phyloP scores from a whole-genome alignment of 2,797 vertebrate species.

The Myotis planiceps region DNA sequence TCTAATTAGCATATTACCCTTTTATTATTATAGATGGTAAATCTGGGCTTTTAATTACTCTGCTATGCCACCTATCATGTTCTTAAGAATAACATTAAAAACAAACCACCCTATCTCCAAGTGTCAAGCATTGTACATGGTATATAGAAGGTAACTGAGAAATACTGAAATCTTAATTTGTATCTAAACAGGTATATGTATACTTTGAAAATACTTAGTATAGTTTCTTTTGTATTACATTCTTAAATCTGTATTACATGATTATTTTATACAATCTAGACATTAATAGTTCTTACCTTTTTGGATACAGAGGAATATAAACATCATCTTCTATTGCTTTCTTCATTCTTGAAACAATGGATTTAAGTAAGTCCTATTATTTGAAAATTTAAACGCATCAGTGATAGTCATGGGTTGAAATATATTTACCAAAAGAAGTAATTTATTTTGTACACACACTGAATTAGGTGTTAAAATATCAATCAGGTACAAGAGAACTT shows the following conservation, averaged over 20 bases:
- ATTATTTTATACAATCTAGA: background rate
- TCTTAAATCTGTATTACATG: background rate
- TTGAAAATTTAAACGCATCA: slow-evolving; percentile 59
- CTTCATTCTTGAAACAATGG: slow-evolving; percentile 88
- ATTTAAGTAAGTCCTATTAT: slow-evolving; percentile 89
- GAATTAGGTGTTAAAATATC: background rate
- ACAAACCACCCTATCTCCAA: background rate
- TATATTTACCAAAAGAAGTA: slow-evolving; percentile 19
- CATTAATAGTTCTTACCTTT: slow-evolving; percentile 87
- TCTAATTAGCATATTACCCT: no score
- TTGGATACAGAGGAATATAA: slow-evolving; percentile 95
- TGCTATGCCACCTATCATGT: background rate
- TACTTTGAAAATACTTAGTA: background rate
- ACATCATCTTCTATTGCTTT: slow-evolving; percentile 94
- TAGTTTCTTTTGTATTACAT: background rate
- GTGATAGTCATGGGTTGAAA: background rate
- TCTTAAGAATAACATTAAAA: background rate
- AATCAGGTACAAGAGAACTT: background rate
- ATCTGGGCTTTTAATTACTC: background rate
- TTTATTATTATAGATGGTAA: background rate
- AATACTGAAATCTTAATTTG: slow-evolving; percentile 26
- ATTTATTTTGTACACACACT: slow-evolving; percentile 7
- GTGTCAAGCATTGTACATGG: background rate
- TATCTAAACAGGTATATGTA: background rate
- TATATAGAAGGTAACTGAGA: background rate